phyloP scores from a whole-genome alignment of 2,888 invertebrate species.

The Stratiomys singularior region DNA sequence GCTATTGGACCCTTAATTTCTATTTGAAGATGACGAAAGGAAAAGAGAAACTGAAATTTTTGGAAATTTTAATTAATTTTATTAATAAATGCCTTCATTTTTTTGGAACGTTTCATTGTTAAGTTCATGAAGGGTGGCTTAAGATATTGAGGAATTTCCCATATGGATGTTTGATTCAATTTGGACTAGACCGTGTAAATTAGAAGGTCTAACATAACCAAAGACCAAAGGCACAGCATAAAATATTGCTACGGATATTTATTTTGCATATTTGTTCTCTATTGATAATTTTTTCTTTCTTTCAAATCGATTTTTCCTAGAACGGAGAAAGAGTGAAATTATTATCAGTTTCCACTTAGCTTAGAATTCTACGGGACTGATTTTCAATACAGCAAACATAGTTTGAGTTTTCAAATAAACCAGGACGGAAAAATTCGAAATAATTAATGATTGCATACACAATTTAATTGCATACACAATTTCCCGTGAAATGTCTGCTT shows the following conservation, averaged over 20 bases:
- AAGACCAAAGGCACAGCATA: constrained; percentile 42
- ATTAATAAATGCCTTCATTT: too few species aligned
- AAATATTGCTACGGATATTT: constrained; percentile 36
- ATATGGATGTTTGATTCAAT: neutral
- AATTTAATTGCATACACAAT: too few species aligned
- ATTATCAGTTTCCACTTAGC: neutral
- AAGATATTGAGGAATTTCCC: too few species aligned
- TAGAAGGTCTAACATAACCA: neutral
- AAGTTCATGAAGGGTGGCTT: too few species aligned
- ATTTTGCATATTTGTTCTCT: constrained; percentile 1
- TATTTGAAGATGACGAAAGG: constrained; percentile 19
- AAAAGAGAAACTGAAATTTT: neutral
- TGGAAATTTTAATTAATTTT: neutral
- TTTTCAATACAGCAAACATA: too few species aligned
- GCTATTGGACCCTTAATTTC: constrained; percentile 49
- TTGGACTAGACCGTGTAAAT: too few species aligned
- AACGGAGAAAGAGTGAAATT: constrained; percentile 40
- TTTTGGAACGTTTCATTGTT: too few species aligned
- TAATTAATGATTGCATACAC: too few species aligned
- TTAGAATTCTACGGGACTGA: too few species aligned
- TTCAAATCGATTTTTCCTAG: constrained; percentile 38
- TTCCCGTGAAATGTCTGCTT: too few species aligned
- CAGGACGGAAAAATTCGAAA: too few species aligned
- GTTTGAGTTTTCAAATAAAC: too few species aligned
- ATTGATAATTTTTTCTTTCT: neutral